These are phyloP conservation scores for Scomber japonicus DNA, from an alignment of 2,113 vertebrate genomes.

Conservation along the genomic window DNA sequence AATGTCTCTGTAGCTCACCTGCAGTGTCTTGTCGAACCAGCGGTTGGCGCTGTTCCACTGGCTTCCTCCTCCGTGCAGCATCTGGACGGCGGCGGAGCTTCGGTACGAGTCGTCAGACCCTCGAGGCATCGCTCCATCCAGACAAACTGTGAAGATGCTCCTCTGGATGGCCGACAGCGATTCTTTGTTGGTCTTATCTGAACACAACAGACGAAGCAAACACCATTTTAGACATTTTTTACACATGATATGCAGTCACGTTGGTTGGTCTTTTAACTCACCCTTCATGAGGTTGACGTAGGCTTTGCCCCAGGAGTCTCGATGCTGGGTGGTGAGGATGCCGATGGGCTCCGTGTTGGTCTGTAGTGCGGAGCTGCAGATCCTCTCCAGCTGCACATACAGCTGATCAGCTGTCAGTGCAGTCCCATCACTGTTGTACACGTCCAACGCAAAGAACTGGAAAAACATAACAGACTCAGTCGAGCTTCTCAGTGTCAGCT, in stretches of 20 bases:
- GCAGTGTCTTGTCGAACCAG: slow-evolving; percentile 98
- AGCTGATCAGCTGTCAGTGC: slow-evolving; percentile 91
- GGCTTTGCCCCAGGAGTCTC: slow-evolving; percentile 93
- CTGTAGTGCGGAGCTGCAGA: slow-evolving; percentile 90
- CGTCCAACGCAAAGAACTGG: slow-evolving; percentile 95
- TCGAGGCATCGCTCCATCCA: slow-evolving; percentile 88
- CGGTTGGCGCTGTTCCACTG: slow-evolving; percentile 94
- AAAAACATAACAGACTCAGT: neutral
- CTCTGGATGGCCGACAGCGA: slow-evolving; percentile 91
- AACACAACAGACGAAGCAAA: slow-evolving; percentile 1
- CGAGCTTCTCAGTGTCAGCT: neutral
- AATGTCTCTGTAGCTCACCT: slow-evolving; percentile 79
- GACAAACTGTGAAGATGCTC: slow-evolving; percentile 94
- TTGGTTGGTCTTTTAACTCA: slow-evolving; percentile 51
- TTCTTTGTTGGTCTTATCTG: slow-evolving; percentile 93
- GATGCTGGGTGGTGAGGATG: slow-evolving; percentile 94
- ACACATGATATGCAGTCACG: too few relatives aligned
- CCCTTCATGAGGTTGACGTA: slow-evolving; percentile 92
- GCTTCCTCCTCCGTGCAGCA: slow-evolving; percentile 94
- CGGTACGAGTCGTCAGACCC: slow-evolving; percentile 85
- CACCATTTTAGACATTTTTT: too few relatives aligned
- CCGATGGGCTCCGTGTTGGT: slow-evolving; percentile 91
- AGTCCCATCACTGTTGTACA: slow-evolving; percentile 91
- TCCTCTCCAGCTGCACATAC: slow-evolving; percentile 92
- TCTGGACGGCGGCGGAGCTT: slow-evolving; percentile 90